phyloP scores from a whole-genome alignment of 2,113 vertebrate genomes.

The Cercocebus atys region DNA sequence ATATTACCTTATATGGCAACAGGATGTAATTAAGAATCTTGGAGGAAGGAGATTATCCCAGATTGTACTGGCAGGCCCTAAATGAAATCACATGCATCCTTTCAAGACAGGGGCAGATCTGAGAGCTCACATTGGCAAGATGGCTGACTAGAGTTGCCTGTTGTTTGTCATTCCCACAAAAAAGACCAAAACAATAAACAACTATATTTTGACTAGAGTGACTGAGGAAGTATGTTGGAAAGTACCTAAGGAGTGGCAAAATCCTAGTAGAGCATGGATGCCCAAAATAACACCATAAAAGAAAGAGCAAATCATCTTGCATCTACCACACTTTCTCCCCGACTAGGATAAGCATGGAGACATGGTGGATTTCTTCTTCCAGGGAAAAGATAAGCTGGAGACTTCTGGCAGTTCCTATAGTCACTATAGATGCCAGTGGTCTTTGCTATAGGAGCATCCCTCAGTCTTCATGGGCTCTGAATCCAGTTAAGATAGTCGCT shows the following conservation, averaged over 20 bases:
- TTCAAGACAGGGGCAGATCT: background rate
- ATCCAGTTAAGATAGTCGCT: background rate
- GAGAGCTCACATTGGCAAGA: background rate
- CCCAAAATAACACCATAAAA: background rate
- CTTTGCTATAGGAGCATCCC: background rate
- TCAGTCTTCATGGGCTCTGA: background rate
- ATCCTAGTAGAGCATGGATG: background rate
- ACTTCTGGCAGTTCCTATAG: background rate
- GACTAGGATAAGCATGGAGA: background rate
- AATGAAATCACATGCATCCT: background rate
- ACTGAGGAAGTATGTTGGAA: background rate
- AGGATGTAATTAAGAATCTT: background rate
- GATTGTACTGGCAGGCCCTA: background rate
- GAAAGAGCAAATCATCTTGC: background rate
- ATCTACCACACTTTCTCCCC: background rate
- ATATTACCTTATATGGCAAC: background rate
- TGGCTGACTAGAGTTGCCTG: background rate
- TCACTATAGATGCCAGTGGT: background rate
- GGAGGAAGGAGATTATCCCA: background rate
- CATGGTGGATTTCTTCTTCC: background rate
- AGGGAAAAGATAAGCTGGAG: background rate
- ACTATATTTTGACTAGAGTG: background rate
- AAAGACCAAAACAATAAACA: background rate
- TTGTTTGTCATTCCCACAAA: background rate
- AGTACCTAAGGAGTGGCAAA: background rate